Conservation (phyloP, 2,888 invertebrate species). For the Beris morrisii region DNA sequence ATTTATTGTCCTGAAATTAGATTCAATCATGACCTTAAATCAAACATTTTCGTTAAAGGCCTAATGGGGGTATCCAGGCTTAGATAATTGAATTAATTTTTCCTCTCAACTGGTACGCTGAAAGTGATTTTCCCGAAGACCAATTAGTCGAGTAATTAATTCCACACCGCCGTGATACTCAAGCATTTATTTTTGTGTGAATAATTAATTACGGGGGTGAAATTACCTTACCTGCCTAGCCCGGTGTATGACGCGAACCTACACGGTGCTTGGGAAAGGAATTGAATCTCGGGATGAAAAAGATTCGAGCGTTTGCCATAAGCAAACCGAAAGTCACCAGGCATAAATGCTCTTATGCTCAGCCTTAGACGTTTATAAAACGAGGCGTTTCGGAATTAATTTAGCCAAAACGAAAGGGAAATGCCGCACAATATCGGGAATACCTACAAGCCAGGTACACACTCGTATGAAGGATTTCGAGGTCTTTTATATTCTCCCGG, state of each 20-base stretch:
- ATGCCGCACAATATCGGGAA: slow-evolving; percentile 29
- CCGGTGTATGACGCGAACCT: slow-evolving; percentile 3
- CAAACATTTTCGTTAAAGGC: slow-evolving; percentile 16
- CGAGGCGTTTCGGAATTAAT: slow-evolving; percentile 37
- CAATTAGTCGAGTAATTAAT: slow-evolving; percentile 36
- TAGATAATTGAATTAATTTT: slow-evolving; percentile 37
- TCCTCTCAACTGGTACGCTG: slow-evolving; percentile 27
- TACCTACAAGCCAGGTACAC: slow-evolving; percentile 30
- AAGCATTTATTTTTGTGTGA: slow-evolving; percentile 36
- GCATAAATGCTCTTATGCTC: slow-evolving; percentile 36
- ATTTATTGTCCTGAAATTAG: slow-evolving; percentile 20
- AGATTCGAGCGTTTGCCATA: neutral
- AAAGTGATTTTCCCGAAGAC: slow-evolving; percentile 32
- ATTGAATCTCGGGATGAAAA: neutral
- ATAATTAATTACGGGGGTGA: slow-evolving; percentile 33
- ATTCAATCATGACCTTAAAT: slow-evolving; percentile 26
- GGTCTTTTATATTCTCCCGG: neutral
- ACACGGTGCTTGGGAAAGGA: slow-evolving; percentile 19
- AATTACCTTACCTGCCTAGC: slow-evolving; percentile 19
- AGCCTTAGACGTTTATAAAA: slow-evolving; percentile 31
- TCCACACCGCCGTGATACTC: slow-evolving; percentile 34
- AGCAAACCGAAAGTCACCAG: slow-evolving; percentile 17
- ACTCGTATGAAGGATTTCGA: neutral
- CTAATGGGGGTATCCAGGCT: slow-evolving; percentile 31
- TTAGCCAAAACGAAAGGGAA: slow-evolving; percentile 35